Conservation (phyloP, 2,888 invertebrate species). For the Drosophila quasianomalipes region DNA sequence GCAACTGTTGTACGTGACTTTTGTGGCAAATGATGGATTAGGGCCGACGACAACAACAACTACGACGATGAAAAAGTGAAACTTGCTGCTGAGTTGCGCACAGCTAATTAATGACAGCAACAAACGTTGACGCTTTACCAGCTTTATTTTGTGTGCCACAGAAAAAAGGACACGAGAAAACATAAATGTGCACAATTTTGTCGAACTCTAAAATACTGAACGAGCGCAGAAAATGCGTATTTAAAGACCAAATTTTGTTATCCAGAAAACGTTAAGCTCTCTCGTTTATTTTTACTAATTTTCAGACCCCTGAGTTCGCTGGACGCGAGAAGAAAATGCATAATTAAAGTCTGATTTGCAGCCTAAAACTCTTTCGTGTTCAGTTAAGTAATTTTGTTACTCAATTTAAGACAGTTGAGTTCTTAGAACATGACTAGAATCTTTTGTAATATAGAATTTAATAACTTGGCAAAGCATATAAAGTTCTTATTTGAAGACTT, state of each 20-base stretch:
- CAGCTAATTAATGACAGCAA: conserved; percentile 67
- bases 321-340: neutral
- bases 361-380: neutral
- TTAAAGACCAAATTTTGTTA: neutral
- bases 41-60: conserved; percentile 31
- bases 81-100: conserved; percentile 51
- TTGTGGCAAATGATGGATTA: conserved; percentile 78
- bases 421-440: neutral
- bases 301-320: neutral
- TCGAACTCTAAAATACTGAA: neutral
- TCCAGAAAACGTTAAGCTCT: no score
- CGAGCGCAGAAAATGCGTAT: neutral
- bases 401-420: neutral
- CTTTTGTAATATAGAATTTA: neutral
- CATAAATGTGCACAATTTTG: neutral
- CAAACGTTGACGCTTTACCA: conserved; percentile 19
- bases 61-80: conserved; percentile 64
- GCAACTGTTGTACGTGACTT: conserved; percentile 69
- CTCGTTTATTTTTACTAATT: no score
- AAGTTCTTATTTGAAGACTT: no score
- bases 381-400: neutral
- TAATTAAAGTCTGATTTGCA: neutral
- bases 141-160: conserved; percentile 11
- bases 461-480: no score
- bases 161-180: neutral